A percentile compares a stretch with the other conserved stretches of the same genome.
These are phyloP conservation scores for Bombylius discolor DNA, from an alignment of 2,888 invertebrate genomes.

Conservation along the genomic window DNA sequence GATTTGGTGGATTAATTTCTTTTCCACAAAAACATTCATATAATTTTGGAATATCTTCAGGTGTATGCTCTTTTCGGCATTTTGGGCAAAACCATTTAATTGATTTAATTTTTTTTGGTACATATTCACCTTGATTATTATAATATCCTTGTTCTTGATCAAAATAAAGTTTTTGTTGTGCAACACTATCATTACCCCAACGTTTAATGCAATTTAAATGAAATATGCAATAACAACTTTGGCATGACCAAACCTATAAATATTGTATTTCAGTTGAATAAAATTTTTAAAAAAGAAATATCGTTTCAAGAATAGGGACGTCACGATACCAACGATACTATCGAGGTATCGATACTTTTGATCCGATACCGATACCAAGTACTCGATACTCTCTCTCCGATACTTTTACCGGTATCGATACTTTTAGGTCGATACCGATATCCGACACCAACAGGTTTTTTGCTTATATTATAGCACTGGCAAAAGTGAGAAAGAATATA, in stretches of 20 bases:
- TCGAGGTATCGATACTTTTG: too few relatives aligned
- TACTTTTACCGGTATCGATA: too few relatives aligned
- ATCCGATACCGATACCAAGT: too few relatives aligned
- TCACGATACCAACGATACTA: too few relatives aligned
- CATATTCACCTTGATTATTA: conserved; percentile 31
- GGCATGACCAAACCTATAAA: conserved; percentile 71
- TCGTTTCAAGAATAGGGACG: too few relatives aligned
- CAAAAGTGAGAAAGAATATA: too few relatives aligned
- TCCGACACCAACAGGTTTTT: too few relatives aligned
- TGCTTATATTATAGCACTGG: too few relatives aligned
- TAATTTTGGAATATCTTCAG: conserved; percentile 50
- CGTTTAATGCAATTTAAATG: conserved; percentile 81
- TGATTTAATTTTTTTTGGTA: conserved; percentile 35
- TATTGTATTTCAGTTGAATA: too few relatives aligned
- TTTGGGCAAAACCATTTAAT: conserved; percentile 68
- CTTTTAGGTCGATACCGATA: too few relatives aligned
- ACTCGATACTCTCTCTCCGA: too few relatives aligned
- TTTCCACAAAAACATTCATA: conserved; percentile 83
- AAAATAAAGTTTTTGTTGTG: conserved; percentile 48
- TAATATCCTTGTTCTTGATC: conserved; percentile 39
- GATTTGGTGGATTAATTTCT: conserved; percentile 58
- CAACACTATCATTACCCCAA: conserved; percentile 82
- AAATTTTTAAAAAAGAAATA: too few relatives aligned
- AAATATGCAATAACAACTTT: conserved; percentile 68
- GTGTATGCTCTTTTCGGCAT: conserved; percentile 66